A percentile compares a stretch with the other conserved stretches of the same genome.
Conservation (phyloP, 2,888 invertebrate genomes). For the Nymphalis urticae region DNA sequence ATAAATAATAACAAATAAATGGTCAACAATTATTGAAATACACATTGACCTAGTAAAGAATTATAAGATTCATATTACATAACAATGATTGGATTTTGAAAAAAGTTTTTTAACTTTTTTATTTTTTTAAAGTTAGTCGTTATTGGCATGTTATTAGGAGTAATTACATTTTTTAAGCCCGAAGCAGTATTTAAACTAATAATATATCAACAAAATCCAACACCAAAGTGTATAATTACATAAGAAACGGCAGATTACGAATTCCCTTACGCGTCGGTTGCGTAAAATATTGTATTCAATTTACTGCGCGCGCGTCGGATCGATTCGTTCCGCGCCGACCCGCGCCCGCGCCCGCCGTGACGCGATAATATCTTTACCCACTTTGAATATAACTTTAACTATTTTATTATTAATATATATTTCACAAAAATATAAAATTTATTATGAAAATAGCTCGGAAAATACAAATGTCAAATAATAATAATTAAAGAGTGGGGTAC, state of each 20-base stretch:
- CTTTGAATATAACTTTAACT: background rate
- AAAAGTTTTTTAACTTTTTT: too few species aligned
- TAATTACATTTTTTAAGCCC: background rate
- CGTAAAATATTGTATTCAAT: conserved; percentile 34
- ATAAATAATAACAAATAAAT: too few species aligned
- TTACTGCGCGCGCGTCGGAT: conserved; percentile 35
- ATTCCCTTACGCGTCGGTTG: conserved; percentile 19
- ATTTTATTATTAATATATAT: background rate
- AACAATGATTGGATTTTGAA: too few species aligned
- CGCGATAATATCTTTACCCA: conserved; percentile 24
- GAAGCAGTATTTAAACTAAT: background rate
- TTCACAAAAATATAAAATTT: background rate
- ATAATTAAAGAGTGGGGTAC: too few species aligned
- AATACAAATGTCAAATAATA: background rate
- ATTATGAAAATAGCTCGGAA: background rate
- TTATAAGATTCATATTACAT: too few species aligned
- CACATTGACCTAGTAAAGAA: too few species aligned
- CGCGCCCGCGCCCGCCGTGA: conserved; percentile 10
- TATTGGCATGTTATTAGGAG: too few species aligned
- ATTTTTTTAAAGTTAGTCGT: too few species aligned
- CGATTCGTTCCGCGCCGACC: conserved; percentile 31
- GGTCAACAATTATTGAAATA: too few species aligned
- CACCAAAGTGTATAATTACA: conserved; percentile 19
- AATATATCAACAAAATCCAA: conserved; percentile 1
- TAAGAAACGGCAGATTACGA: conserved; percentile 8